Evolutionary conservation across 2,888 invertebrate genomes (phyloP), one percentile per base, ranked within the genome.

Genomic region (Acronicta psi): DNA sequence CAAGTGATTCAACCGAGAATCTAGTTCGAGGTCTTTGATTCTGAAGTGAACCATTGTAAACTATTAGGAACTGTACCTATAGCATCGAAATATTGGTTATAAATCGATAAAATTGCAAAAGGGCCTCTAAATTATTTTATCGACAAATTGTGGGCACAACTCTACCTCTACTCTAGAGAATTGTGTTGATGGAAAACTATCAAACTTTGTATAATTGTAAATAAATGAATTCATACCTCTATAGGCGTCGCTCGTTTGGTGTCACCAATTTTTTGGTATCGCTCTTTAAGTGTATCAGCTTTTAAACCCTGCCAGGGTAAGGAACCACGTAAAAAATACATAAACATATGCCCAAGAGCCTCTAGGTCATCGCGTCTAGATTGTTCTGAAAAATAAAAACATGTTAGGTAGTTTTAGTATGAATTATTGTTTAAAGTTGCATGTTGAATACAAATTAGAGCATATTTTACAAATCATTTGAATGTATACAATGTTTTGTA

Each of bases 261-360:
- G 94, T 99, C 99, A 84, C 99, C 99, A 91, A 99, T 99, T 96
- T 99, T 99, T 95, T 99, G 99, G 95, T 99, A 99, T 90, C 99
- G 96, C 95, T 99, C 99, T 95, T 99, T 99, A 87, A 99, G 96
- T 86, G 99, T 99, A 94, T 99, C 99, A 83, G 99, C 99, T 96
- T 99, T 99, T 88, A 99, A 96, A 84, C 99, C 99, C 95, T 99
- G 99, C 99, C 99, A 99, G 81, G 99, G 99, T 94, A 99, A 96
- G 93, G 99, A 99, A 85, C 99, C 99, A 84, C 99, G 96, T 94
- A 99, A 96, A 95, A 99, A 99, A 96, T 99, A 99, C 99, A 99
- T 99, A 95, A 99, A 99, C 99, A 99, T 99, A 95, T 99, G 99
- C 76, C 99, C 99, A 87, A 99, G 95, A 71, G 99, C 99, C 95